Percentiles rank a stretch among this genome's conserved stretches.
phyloP scores from a whole-genome alignment of 2,888 invertebrate species.

The Volucella bombylans region DNA sequence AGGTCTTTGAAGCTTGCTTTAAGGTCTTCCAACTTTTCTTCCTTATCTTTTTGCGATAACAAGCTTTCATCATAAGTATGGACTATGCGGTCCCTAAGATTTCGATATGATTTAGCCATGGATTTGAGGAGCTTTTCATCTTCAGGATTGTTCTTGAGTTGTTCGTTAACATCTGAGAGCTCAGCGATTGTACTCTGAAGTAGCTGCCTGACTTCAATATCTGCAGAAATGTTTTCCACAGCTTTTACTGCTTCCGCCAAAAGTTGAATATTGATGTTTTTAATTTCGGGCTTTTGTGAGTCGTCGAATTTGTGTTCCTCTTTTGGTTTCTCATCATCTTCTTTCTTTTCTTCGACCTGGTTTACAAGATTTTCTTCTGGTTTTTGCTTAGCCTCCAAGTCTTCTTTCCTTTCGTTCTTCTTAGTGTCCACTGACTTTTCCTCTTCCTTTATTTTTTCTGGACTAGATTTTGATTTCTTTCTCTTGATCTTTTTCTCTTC shows the following conservation, averaged over 20 bases:
- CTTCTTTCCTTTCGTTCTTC: slow-evolving; percentile 3
- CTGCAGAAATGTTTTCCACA: slow-evolving; percentile 15
- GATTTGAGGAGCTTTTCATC: slow-evolving; percentile 33
- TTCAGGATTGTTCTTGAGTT: slow-evolving; percentile 22
- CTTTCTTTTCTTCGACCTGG: background rate
- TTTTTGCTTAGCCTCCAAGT: background rate
- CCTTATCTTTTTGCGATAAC: slow-evolving; percentile 38
- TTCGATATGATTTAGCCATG: slow-evolving; percentile 37
- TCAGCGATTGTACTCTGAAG: slow-evolving; percentile 11
- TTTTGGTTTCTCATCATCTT: background rate
- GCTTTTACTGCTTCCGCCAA: slow-evolving; percentile 27
- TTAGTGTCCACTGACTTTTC: slow-evolving; percentile 11
- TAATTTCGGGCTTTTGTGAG: background rate
- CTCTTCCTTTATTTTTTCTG: background rate
- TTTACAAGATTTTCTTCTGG: background rate
- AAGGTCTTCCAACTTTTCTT: slow-evolving; percentile 20
- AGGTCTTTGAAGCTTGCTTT: slow-evolving; percentile 34
- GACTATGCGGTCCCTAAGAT: slow-evolving; percentile 35
- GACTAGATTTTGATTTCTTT: background rate
- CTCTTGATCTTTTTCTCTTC: background rate
- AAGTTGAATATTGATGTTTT: slow-evolving; percentile 21
- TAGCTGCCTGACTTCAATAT: slow-evolving; percentile 7
- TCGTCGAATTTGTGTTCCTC: background rate
- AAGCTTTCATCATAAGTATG: slow-evolving; percentile 46
- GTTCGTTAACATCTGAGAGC: slow-evolving; percentile 21